Evolutionary conservation across 2,888 invertebrate species (phyloP), one percentile per base, ranked within the genome.

Genomic region (Exephanes ischioxanthus): DNA sequence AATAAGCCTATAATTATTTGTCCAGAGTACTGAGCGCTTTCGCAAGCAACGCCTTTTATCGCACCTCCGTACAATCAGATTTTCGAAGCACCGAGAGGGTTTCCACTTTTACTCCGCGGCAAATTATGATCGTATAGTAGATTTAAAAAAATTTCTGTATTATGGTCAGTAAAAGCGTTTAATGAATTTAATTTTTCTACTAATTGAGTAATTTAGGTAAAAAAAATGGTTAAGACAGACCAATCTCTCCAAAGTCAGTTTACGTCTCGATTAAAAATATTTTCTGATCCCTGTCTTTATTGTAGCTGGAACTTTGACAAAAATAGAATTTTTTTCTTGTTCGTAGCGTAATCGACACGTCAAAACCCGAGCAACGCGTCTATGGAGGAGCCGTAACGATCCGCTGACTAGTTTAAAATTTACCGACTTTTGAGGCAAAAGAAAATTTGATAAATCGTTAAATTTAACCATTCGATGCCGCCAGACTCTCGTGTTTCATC

Each of bases 1-100:
- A 84, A 72, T 84, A 58, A 84, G 45, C 72, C 58, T 67, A 48
- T 66, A 80, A 80, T 80, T 51, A 77, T 80, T 80, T 76, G 77
- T 67, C 53, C 77, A 61, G 51, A 67, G 48, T 51, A 67, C 41
- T 30, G 61, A 84, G 61, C 41, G n/a, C 41, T 73, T 68, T 48
- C 58, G 63, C 67, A 22, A 58, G n/a, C 45, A 33, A 41, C 76
- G 37, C 37, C 19, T 61, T 73, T 73, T 33, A 53, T 75, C 51
- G 41, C 77, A 26, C 77, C 67, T 77, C 55, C 37, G 19, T 67
- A 37, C 67, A 63, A 67, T 41, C 19, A 22, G 41, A 67, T 67
- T 41, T 9, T 48, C 11, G 41, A 33, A n/a, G 16, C 63, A 63
- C 16, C 14, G 6, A 37, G 26, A 6, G 22, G 30, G 19, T n/a